Conservation (phyloP, 2,888 invertebrate species). For the Chymomyza fuscimana region DNA sequence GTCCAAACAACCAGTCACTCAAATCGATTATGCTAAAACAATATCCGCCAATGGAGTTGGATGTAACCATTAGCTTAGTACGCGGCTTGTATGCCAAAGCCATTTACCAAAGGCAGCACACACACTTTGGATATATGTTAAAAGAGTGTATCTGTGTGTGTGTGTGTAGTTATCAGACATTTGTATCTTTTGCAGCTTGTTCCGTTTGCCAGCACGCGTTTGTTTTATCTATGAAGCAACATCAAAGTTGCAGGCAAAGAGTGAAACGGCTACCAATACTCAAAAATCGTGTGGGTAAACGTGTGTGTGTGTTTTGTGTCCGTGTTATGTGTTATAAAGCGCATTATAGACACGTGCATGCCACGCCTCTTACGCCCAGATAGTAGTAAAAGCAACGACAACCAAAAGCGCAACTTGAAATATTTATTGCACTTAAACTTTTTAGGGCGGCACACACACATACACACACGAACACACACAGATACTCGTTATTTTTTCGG, state of each 20-base stretch:
- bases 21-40: conserved; percentile 78
- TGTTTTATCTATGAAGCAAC: conserved; percentile 50
- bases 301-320: conserved; percentile 25
- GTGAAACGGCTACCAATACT: conserved; percentile 1
- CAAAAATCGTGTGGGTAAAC: conserved; percentile 25
- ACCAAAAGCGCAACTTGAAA: conserved; percentile 70
- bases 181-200: conserved; percentile 49
- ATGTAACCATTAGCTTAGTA: conserved; percentile 58
- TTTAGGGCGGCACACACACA: conserved; percentile 17
- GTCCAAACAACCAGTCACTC: conserved; percentile 41
- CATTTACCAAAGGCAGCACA: conserved; percentile 8
- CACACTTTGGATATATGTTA: neutral
- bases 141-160: neutral
- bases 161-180: conserved; percentile 37
- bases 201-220: conserved; percentile 23
- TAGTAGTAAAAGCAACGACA: conserved; percentile 10
- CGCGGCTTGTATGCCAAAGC: conserved; percentile 15
- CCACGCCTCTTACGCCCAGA: conserved; percentile 53
- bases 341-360: conserved; percentile 69
- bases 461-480: neutral
- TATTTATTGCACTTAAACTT: conserved; percentile 70
- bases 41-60: conserved; percentile 68
- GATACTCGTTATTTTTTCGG: neutral
- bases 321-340: conserved; percentile 47
- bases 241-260: conserved; percentile 50